Percentiles rank a stretch among this genome's conserved stretches.
Evolutionary conservation across 2,888 invertebrate species (phyloP).

Genomic region (Polia nebulosa): DNA sequence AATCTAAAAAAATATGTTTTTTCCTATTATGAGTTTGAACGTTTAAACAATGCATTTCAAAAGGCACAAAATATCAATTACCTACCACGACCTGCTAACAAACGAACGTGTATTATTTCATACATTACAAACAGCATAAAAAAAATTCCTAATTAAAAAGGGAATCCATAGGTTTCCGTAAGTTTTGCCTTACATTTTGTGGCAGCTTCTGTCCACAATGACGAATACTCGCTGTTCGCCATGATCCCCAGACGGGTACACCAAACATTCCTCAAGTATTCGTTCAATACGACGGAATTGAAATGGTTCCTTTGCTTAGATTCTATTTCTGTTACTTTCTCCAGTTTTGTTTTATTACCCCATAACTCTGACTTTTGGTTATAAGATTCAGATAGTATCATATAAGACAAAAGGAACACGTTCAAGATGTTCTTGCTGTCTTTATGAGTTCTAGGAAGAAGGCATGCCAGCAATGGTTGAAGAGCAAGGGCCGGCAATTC

Average conservation of each 20-base stretch:
- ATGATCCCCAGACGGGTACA: constrained; percentile 11
- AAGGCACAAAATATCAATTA: no score
- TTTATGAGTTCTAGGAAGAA: background rate
- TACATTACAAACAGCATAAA: no score
- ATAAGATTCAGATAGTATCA: constrained; percentile 3
- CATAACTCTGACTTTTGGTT: background rate
- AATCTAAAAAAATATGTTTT: no score
- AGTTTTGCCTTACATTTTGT: constrained; percentile 8
- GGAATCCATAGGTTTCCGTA: background rate
- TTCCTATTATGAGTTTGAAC: no score
- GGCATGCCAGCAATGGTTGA: constrained; percentile 19
- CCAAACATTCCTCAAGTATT: background rate
- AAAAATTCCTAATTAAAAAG: background rate
- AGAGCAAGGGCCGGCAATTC: background rate
- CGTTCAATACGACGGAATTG: background rate
- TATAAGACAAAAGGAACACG: constrained; percentile 8
- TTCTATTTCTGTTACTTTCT: background rate
- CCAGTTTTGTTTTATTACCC: background rate
- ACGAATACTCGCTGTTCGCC: constrained; percentile 11
- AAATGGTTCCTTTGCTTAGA: constrained; percentile 3
- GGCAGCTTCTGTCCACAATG: constrained; percentile 14
- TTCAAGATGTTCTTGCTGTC: background rate
- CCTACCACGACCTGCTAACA: no score
- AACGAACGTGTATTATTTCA: no score
- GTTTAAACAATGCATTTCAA: no score